phyloP scores from a whole-genome alignment of 2,888 invertebrate species.

The Phorcus lineatus region DNA sequence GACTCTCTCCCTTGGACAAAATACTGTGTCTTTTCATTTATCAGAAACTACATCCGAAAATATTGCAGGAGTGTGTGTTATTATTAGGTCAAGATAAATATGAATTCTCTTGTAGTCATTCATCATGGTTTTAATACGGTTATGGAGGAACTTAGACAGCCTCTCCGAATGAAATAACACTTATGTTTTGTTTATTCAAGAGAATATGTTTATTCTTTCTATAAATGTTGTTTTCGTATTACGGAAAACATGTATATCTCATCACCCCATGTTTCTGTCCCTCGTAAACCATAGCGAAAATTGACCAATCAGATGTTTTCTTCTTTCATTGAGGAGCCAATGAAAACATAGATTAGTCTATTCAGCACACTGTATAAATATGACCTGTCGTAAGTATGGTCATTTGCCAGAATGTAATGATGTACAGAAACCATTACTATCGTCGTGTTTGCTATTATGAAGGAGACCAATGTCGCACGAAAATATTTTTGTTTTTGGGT shows the following conservation, averaged over 20 bases:
- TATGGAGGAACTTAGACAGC: not conserved
- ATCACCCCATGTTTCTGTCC: not conserved
- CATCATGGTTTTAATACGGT: not conserved
- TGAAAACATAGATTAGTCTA: not conserved
- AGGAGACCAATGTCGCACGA: too few relatives aligned
- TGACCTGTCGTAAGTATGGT: not conserved
- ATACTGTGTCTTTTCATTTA: too few relatives aligned
- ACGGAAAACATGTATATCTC: not conserved
- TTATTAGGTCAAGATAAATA: too few relatives aligned
- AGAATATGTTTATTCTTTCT: not conserved
- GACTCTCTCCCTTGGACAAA: too few relatives aligned
- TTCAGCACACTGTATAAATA: not conserved
- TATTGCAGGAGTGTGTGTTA: too few relatives aligned
- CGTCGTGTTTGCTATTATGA: too few relatives aligned
- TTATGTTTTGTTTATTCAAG: not conserved
- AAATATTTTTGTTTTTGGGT: too few relatives aligned
- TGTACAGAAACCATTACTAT: too few relatives aligned
- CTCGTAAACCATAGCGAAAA: not conserved
- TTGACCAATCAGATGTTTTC: slow-evolving; percentile 1
- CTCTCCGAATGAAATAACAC: not conserved
- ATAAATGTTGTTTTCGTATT: not conserved
- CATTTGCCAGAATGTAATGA: not conserved
- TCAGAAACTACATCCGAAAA: too few relatives aligned
- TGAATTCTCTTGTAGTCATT: too few relatives aligned
- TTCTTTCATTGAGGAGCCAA: not conserved